Evolutionary conservation across 2,888 invertebrate genomes (phyloP), one percentile per base, ranked within the genome.

Genomic region (Gonocerus acuteangulatus): DNA sequence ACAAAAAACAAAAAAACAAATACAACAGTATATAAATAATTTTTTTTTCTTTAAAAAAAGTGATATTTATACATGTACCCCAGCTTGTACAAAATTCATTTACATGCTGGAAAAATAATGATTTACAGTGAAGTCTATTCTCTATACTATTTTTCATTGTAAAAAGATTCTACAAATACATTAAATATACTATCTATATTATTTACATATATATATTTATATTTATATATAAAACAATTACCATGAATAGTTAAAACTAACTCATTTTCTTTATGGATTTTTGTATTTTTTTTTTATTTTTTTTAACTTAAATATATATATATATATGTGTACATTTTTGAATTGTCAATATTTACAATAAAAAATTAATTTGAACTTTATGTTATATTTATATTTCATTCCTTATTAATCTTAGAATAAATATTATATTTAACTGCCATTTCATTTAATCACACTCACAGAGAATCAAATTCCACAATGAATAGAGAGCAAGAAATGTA

Each of bases 101-200:
- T 54, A 54, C 54, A 54, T 44, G 54, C 54, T 54, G 54, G 54
- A 54, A 54, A 54, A 54, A 54, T 54, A 42, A 54, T 54, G 39
- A 21, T 54, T 54, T 54, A 54, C 54, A 54, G 54, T 54, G 54
- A 54, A 54, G 44, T 54, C 44, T 44, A 44, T 54, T 42, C 54
- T 44, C 44, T 54, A 54, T 44, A 36, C 22, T 36, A 36, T 36
- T 54, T 42, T 54, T 44, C 57, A 57, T 47, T 47, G 57, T 57
- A 57, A 57, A 57, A 57, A 57, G 34, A 57, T 54, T 57, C 57
- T 57, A 47, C 57, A 57, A 57, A 57, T 48, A 22, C 48, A 15
- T 42, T 42, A 42, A 42, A 42, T 36, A 54, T 22, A 36, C 23
- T 54, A 44, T 44, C 54, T 54, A 54, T 54, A 54, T 39, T 54